These are phyloP conservation scores for Drosophila neotestacea DNA, from an alignment of 2,888 invertebrate species.

Conservation along the genomic window DNA sequence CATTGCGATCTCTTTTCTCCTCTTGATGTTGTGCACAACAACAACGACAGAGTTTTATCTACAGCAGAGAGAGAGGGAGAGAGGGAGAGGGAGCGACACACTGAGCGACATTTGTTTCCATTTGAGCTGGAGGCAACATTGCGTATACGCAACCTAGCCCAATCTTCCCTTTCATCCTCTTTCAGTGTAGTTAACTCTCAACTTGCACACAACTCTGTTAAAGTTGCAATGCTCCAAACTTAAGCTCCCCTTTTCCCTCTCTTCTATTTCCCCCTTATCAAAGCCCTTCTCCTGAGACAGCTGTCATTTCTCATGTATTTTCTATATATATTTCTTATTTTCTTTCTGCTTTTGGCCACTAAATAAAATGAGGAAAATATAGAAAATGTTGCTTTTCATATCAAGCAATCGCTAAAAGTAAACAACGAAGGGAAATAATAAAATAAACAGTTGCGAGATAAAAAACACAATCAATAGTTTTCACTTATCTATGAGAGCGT, in stretches of 20 bases:
- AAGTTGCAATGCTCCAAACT: conserved; percentile 34
- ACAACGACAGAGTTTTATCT: conserved; percentile 50
- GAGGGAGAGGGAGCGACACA: conserved; percentile 2
- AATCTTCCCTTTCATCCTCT: not conserved
- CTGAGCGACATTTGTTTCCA: conserved; percentile 61
- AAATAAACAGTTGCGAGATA: conserved; percentile 2
- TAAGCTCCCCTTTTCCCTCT: not conserved
- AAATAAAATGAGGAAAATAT: conserved; percentile 7
- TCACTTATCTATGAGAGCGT: conserved; percentile 6
- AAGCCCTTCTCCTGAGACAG: conserved; percentile 9
- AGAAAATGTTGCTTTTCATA: conserved; percentile 17
- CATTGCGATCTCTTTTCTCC: conserved; percentile 22
- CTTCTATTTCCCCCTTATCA: not conserved
- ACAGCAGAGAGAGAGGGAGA: conserved; percentile 14
- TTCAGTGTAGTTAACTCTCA: conserved; percentile 55
- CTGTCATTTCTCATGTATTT: conserved; percentile 28
- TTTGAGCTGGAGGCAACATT: conserved; percentile 53
- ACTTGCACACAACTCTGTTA: conserved; percentile 44
- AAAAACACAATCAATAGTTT: conserved; percentile 14
- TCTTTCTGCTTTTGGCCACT: conserved; percentile 7
- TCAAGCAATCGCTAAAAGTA: conserved; percentile 4
- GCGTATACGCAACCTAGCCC: conserved; percentile 52
- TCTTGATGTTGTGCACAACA: conserved; percentile 37
- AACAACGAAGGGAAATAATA: conserved; percentile 5
- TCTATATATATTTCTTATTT: conserved; percentile 15